Evolutionary conservation across 2,888 invertebrate species (phyloP).

Genomic region (Rotaria magnacalcarata): DNA sequence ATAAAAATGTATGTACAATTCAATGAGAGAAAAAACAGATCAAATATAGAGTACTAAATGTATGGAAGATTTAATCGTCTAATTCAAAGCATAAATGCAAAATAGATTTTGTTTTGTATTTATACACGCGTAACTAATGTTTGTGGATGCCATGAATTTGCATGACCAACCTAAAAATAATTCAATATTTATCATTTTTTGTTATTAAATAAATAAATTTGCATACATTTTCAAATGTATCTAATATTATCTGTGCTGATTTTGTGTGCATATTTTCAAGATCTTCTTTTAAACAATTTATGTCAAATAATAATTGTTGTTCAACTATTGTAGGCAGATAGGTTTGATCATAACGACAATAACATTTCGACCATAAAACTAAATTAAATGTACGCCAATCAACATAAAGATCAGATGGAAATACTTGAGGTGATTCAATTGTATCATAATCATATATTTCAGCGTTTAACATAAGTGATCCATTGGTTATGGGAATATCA

Average conservation of each 20-base stretch:
- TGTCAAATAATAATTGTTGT: neutral
- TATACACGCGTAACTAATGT: constrained; percentile 5
- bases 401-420: neutral
- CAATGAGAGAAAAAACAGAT: neutral
- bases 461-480: neutral
- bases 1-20: neutral
- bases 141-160: constrained; percentile 33
- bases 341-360: constrained; percentile 16
- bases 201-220: neutral
- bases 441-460: neutral
- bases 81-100: neutral
- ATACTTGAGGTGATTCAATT: constrained; percentile 27
- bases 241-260: neutral
- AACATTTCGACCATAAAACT: constrained; percentile 17
- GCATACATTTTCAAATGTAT: neutral
- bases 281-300: neutral
- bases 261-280: neutral
- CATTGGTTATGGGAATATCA: neutral
- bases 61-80: neutral
- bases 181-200: too few species aligned
- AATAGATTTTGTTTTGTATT: neutral
- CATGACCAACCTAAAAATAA: neutral
- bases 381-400: constrained; percentile 25
- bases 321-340: neutral
- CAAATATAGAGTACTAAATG: neutral